A percentile compares a stretch with the other conserved stretches of the same genome.
phyloP scores from a whole-genome alignment of 1,140 invertebrate species.

The Caenorhabditis remanei region DNA sequence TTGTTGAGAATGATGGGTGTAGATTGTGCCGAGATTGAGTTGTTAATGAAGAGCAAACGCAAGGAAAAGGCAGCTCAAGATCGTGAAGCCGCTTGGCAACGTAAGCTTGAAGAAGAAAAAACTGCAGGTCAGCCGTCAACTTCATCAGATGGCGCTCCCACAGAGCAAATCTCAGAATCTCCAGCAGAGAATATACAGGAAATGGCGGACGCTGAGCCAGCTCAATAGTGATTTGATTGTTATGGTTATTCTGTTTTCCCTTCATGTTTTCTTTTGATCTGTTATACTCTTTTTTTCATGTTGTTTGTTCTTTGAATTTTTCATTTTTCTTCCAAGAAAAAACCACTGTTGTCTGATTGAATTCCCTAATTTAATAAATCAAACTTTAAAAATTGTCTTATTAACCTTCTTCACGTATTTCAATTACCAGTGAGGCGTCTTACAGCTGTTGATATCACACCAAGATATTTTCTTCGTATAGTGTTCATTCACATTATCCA shows the following conservation, averaged over 20 bases:
- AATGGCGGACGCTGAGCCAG: neutral
- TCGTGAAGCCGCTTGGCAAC: neutral
- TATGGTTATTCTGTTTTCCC: neutral
- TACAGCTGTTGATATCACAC: slow-evolving; percentile 28
- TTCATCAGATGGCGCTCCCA: neutral
- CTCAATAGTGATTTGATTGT: neutral
- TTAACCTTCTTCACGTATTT: neutral
- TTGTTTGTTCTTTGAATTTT: too few relatives aligned
- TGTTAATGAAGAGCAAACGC: slow-evolving; percentile 66
- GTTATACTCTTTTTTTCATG: too few relatives aligned
- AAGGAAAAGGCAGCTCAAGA: slow-evolving; percentile 61
- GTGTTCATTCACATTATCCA: neutral
- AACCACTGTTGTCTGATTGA: too few relatives aligned
- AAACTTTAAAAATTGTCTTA: neutral
- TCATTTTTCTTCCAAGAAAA: too few relatives aligned
- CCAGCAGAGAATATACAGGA: slow-evolving; percentile 25
- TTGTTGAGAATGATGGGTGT: slow-evolving; percentile 66
- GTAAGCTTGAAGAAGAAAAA: neutral
- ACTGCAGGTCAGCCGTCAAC: neutral
- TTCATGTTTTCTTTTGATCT: neutral
- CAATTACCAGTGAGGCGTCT: neutral
- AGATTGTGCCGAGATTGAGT: slow-evolving; percentile 62
- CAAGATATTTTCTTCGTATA: slow-evolving; percentile 26
- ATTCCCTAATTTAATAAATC: neutral
- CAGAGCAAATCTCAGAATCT: neutral